Conservation (phyloP, 2,797 vertebrate genomes). For the Zonotrichia albicollis region DNA sequence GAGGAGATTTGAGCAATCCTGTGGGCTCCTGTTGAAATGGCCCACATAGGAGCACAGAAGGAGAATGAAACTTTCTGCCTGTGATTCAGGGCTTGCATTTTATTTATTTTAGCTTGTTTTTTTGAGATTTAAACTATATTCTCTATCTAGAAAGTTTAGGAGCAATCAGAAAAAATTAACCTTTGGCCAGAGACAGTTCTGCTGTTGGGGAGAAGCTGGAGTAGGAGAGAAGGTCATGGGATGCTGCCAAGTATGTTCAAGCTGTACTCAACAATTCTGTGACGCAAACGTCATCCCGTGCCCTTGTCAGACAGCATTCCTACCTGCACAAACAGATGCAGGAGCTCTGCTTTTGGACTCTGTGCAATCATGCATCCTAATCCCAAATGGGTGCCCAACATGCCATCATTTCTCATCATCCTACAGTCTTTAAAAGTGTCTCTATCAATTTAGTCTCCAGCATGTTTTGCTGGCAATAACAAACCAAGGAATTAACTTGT, state of each 20-base stretch:
- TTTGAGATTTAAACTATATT: neutral
- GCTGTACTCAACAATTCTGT: neutral
- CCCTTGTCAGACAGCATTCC: slow-evolving; percentile 26
- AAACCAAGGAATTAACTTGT: neutral
- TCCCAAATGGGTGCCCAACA: neutral
- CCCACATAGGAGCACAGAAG: neutral
- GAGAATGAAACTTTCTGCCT: neutral
- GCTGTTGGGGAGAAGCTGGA: neutral
- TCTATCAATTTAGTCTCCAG: neutral
- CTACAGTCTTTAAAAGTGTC: neutral
- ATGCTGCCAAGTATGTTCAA: slow-evolving; percentile 17
- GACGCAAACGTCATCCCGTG: neutral
- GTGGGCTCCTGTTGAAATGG: neutral
- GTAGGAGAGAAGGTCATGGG: slow-evolving; percentile 14
- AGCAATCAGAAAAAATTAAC: neutral
- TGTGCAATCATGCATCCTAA: neutral
- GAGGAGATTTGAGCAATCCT: neutral
- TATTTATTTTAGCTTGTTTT: neutral
- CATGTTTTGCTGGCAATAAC: neutral
- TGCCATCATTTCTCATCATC: neutral
- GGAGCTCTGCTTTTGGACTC: neutral
- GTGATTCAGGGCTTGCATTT: neutral
- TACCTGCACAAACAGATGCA: slow-evolving; percentile 24
- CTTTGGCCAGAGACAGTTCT: neutral
- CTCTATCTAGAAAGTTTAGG: neutral